A percentile compares a stretch with the other conserved stretches of the same genome.
Conservation (phyloP, 2,113 vertebrate genomes). For the Festucalex cinctus region DNA sequence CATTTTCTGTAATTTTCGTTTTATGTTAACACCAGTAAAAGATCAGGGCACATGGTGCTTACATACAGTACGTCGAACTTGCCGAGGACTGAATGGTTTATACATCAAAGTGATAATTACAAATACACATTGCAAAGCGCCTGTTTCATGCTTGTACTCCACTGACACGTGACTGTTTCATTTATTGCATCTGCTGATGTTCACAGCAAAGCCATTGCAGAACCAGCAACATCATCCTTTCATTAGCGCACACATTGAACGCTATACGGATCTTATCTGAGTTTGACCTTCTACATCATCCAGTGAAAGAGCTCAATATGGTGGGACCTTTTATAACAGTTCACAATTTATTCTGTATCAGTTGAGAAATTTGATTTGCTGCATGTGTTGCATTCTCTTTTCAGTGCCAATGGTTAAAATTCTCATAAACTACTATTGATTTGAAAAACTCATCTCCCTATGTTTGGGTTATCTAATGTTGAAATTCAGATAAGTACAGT, state of each 20-base stretch:
- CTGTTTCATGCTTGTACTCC: conserved; percentile 11
- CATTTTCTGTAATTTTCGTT: no score
- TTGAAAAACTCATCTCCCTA: not conserved
- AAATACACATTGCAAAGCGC: conserved; percentile 10
- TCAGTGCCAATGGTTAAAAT: not conserved
- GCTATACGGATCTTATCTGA: no score
- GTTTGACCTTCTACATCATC: conserved; percentile 13
- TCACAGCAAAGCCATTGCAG: conserved; percentile 50
- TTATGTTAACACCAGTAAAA: no score
- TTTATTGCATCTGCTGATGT: conserved; percentile 58
- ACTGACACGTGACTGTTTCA: conserved; percentile 41
- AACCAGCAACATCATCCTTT: conserved; percentile 40
- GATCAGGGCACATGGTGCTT: not conserved
- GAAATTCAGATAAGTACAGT: not conserved
- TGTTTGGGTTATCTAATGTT: not conserved
- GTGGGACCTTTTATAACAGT: not conserved
- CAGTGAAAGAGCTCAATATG: not conserved
- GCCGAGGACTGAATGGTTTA: conserved; percentile 5
- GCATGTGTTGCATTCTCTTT: no score
- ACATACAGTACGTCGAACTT: not conserved
- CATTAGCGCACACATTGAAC: conserved; percentile 40
- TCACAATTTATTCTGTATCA: not conserved
- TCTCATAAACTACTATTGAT: not conserved
- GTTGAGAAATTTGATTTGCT: no score
- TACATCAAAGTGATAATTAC: conserved; percentile 18